Base-by-base conservation (phyloP, 1,140 invertebrate genomes). In the Solen grandis region DNA sequence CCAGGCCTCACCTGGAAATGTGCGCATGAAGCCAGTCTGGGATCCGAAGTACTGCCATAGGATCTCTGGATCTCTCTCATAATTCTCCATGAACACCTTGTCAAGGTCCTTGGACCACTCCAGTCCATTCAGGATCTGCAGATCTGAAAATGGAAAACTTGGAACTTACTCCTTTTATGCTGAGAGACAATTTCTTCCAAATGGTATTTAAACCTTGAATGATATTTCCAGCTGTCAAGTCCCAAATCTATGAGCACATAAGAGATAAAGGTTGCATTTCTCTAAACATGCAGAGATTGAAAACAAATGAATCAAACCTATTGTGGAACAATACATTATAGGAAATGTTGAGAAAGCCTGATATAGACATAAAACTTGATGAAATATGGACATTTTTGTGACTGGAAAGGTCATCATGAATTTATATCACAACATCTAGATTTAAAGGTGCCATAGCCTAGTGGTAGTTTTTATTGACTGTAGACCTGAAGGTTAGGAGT, bases 21-120 rank as follows among this genome's bases (percentile, higher is more conserved):
- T 95, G 16, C 98, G 93, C 81, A 99, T 93, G 85, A 99, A 96
- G n/a, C 98, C 98, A 2, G 95, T 95, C 41, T 96, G 95, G 84
- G 96, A 97, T 14, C 97, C 97, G 92, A 99, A 99, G 91, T 98
- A 99, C 92, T 99, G 98, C 97, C 97, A 99, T 0, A 96, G 95
- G 8, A 99, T 92, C 0, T 96, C 96, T 1, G 96, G 96, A 94
- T 99, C 97, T 1, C 95, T 94, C 63, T 95, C 94, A 85, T 96
- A 96, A 92, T 99, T 99, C 85, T 96, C 94, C 77, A 93, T 94
- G 90, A 99, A 99, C 0, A 95, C 94, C 33, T 96, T 93, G 90
- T 98, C 97, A 35, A 99, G 92, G 5, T 92, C 92, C 89, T 96
- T 95, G 0, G 97, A 97, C 97, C 97, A 99, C 87, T 95, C 92